These are phyloP conservation scores for Oxytorus armatus DNA, from an alignment of 2,888 invertebrate genomes.

Conservation along the genomic window DNA sequence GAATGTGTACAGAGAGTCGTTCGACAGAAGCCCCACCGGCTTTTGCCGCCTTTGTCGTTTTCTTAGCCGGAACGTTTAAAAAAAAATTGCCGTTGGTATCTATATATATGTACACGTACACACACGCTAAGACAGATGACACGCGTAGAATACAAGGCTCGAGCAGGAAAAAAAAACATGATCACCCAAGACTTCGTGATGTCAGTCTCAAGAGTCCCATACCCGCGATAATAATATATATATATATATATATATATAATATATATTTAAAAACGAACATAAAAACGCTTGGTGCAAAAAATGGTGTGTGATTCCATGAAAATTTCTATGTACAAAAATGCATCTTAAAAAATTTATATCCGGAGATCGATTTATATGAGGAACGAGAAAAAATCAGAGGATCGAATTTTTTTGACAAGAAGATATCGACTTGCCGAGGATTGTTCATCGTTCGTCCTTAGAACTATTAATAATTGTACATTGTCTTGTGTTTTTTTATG, in stretches of 20 bases:
- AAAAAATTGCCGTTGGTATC: slow-evolving; percentile 60
- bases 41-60: slow-evolving; percentile 65
- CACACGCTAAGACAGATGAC: too few relatives aligned
- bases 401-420: slow-evolving; percentile 26
- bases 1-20: slow-evolving; percentile 57
- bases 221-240: slow-evolving; percentile 37
- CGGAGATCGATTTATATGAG: too few relatives aligned
- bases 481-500: slow-evolving; percentile 9
- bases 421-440: background rate
- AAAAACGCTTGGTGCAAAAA: slow-evolving; percentile 42
- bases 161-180: slow-evolving; percentile 34
- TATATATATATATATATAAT: slow-evolving; percentile 17
- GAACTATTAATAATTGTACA: slow-evolving; percentile 49
- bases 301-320: slow-evolving; percentile 34
- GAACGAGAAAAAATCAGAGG: background rate
- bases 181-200: slow-evolving; percentile 42
- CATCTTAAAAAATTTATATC: too few relatives aligned
- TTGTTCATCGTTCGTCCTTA: slow-evolving; percentile 21
- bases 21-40: slow-evolving; percentile 66
- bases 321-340: slow-evolving; percentile 49
- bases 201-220: slow-evolving; percentile 27
- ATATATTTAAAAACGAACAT: background rate
- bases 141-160: slow-evolving; percentile 28
- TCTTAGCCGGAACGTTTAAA: slow-evolving; percentile 60
- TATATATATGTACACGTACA: slow-evolving; percentile 17